Base-by-base conservation (phyloP, 2,113 vertebrate species). In the Indicator indicator region DNA sequence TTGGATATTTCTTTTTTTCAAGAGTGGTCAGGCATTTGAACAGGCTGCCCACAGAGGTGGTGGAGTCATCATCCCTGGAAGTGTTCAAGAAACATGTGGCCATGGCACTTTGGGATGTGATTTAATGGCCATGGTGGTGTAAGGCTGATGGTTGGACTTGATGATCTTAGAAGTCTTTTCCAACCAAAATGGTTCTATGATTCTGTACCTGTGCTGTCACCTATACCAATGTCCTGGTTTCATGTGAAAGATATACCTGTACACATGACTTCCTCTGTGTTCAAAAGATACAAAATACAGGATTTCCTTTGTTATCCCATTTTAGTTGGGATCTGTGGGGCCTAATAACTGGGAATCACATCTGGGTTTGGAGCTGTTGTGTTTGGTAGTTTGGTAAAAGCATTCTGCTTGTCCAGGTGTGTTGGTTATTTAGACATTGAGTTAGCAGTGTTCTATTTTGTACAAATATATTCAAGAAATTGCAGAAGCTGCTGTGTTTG, bases 241-340 rank as follows among this genome's bases (percentile, higher is more conserved):
- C 23, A 10, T 52, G 79, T 28, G 59, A 30, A 46, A 60, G 59
- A 10, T 23, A 21, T 19, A 28, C 23, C 36, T 21, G 21, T 12
- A 24, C 9, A 0, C 2, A 0, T 36, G 8, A 27, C 18, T 83
- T n/a, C 21, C 3, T 36, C 7, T 70, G 21, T 42, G 6, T 64
- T 62, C 62, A 27, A 83, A 76, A 83, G 7, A 9, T 16, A 13
- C 4, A 11, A 63, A 38, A 58, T 8, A 3, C 10, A 10, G 11
- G 3, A 1, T 65, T 89, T 80, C 17, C 28, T 46, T 26, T 16
- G 19, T 15, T 50, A 38, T 11, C 40, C 8, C 3, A 0, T 24
- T 80, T 74, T 6, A 33, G 1, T 2, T 74, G 42, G 40, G 36
- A 19, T 54, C 9, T 17, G 18, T 5, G 19, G 7, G 33, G 27